Conservation (phyloP, 2,888 invertebrate species). For the Caenorhabditis doughertyi region DNA sequence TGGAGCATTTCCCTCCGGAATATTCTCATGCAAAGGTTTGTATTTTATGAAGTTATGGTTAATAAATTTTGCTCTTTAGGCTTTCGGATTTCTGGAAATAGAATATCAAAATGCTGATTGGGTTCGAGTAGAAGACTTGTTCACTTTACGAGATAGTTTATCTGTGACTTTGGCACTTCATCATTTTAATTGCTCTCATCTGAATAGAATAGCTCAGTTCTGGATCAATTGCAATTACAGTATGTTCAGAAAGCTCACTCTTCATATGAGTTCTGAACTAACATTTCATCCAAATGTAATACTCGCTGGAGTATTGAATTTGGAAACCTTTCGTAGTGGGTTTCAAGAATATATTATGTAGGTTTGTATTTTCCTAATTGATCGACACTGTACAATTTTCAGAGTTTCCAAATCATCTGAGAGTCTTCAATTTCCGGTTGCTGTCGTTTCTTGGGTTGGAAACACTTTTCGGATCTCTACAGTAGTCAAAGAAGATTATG, state of each 20-base stretch:
- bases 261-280: neutral
- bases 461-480: neutral
- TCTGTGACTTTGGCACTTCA: neutral
- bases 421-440: neutral
- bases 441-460: neutral
- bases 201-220: neutral
- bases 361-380: neutral
- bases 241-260: slow-evolving; percentile 11
- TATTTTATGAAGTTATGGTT: neutral
- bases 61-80: neutral
- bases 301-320: neutral
- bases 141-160: neutral
- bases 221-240: neutral
- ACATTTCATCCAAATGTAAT: neutral
- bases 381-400: neutral
- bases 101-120: neutral
- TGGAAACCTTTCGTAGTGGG: neutral
- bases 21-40: neutral
- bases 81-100: neutral
- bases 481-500: neutral
- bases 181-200: neutral
- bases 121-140: slow-evolving; percentile 8
- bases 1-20: neutral
- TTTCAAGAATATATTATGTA: neutral
- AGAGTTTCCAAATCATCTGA: neutral